These are phyloP conservation scores for Linnaemya tessellans DNA, from an alignment of 2,888 invertebrate species.

Conservation along the genomic window DNA sequence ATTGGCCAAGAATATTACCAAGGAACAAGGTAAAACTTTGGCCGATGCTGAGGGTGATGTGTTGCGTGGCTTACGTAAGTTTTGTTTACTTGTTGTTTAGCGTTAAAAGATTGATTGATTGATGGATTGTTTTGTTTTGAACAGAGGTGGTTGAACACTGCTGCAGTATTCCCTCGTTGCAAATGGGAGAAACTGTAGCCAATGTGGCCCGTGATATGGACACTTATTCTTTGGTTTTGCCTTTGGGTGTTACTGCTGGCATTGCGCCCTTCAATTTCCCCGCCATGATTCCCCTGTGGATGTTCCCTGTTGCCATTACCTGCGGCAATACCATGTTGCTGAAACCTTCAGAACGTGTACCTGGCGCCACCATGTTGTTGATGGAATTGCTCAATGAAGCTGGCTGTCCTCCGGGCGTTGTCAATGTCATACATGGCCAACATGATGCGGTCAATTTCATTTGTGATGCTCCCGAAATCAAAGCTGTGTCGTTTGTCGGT, in stretches of 20 bases:
- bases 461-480: conserved; percentile 97
- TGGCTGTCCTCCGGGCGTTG: conserved; percentile 97
- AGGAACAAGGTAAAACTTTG: conserved; percentile 98
- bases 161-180: conserved; percentile 95
- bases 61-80: conserved; percentile 96
- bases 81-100: conserved; percentile 75
- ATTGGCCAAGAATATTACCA: conserved; percentile 95
- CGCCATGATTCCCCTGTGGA: conserved; percentile 99
- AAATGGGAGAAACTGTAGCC: conserved; percentile 95
- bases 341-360: conserved; percentile 98
- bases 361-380: conserved; percentile 97
- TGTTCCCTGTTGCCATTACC: conserved; percentile 92
- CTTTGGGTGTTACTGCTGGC: conserved; percentile 94
- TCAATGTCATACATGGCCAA: conserved; percentile 98
- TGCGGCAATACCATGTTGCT: conserved; percentile 98
- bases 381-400: conserved; percentile 96
- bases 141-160: conserved; percentile 98
- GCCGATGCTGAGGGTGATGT: conserved; percentile 99
- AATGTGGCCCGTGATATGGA: conserved; percentile 97
- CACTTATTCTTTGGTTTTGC: conserved; percentile 94
- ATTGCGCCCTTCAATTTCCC: conserved; percentile 99
- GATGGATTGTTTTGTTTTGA: conserved; percentile 28
- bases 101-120: background rate
- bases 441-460: conserved; percentile 98
- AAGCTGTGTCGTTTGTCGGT: conserved; percentile 99